Conservation (phyloP, 1,140 invertebrate genomes). For the Heliconius nattereri region DNA sequence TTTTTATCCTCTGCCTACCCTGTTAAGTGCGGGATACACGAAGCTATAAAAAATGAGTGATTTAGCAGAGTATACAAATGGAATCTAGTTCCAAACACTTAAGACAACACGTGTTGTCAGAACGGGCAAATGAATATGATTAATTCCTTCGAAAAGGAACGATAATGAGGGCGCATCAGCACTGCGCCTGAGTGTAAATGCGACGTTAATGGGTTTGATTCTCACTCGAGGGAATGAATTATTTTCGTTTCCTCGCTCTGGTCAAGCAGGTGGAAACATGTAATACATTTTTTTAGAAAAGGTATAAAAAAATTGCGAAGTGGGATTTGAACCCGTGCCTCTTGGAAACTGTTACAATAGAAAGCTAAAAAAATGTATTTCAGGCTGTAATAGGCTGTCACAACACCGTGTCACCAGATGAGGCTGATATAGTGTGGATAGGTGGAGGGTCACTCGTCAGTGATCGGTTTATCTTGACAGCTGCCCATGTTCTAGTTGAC, state of each 20-base stretch:
- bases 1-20: background rate
- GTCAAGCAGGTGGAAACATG: too few relatives aligned
- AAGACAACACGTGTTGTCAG: too few relatives aligned
- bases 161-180: too few relatives aligned
- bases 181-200: too few relatives aligned
- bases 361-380: background rate
- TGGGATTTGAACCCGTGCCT: background rate
- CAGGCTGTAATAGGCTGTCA: conserved; percentile 45
- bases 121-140: too few relatives aligned
- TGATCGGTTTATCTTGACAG: conserved; percentile 47
- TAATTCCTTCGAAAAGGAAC: too few relatives aligned
- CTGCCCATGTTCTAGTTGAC: conserved; percentile 38
- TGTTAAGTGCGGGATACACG: background rate
- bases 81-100: too few relatives aligned
- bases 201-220: background rate
- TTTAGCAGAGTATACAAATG: too few relatives aligned
- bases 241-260: background rate
- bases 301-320: too few relatives aligned
- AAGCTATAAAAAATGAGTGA: background rate
- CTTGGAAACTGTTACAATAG: background rate
- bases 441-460: conserved; percentile 48
- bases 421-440: conserved; percentile 42
- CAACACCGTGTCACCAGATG: background rate
- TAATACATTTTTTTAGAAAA: too few relatives aligned
- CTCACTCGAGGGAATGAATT: background rate